Percentiles rank a stretch among this genome's conserved stretches.
Conservation (phyloP, 2,113 vertebrate species). For the Cettia cetti region DNA sequence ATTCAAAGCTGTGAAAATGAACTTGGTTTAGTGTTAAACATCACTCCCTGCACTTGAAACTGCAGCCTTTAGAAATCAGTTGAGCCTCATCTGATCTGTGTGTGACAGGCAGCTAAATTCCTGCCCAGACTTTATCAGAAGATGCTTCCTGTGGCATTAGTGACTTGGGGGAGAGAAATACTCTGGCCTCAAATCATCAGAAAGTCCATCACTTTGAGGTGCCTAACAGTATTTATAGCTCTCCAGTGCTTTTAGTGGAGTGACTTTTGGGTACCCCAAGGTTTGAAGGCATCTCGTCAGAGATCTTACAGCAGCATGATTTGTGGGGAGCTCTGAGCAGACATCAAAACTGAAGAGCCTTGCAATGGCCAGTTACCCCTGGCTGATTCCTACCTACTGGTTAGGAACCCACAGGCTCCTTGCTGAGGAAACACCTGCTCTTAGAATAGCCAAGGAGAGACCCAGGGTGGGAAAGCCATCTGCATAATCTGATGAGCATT, state of each 20-base stretch:
- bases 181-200: background rate
- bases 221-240: background rate
- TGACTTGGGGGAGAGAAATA: background rate
- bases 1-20: background rate
- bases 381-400: background rate
- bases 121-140: background rate
- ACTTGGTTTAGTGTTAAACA: background rate
- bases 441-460: background rate
- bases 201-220: background rate
- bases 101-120: background rate
- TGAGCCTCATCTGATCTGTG: background rate
- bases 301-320: background rate
- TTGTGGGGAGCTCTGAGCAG: background rate
- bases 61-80: background rate
- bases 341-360: background rate
- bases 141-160: background rate
- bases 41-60: background rate
- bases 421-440: conserved; percentile 35
- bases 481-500: conserved; percentile 43
- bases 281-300: background rate
- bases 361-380: background rate
- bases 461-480: conserved; percentile 1
- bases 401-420: background rate
- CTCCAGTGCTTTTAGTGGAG: background rate
- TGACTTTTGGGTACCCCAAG: background rate